Percentiles rank a stretch among this genome's conserved stretches.
phyloP scores from a whole-genome alignment of 2,113 vertebrate species.

The Gasterosteus nipponicus region DNA sequence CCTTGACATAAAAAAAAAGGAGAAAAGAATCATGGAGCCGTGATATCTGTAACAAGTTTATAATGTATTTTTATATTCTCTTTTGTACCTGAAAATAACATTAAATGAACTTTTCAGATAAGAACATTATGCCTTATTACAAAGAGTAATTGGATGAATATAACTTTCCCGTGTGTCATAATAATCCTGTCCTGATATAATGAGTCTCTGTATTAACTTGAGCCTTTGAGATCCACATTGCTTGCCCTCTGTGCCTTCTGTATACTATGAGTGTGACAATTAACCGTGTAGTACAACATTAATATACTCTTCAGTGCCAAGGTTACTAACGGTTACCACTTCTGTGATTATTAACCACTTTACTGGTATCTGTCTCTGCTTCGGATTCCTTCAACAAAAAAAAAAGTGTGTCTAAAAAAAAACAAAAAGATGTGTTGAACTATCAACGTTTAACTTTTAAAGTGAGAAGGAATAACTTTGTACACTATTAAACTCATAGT shows the following conservation, averaged over 20 bases:
- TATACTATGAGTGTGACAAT: slow-evolving; percentile 72
- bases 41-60: slow-evolving; percentile 99
- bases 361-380: slow-evolving; percentile 84
- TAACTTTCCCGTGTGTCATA: slow-evolving; percentile 35
- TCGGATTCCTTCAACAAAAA: slow-evolving; percentile 79
- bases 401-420: slow-evolving; percentile 74
- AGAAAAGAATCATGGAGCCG: slow-evolving; percentile 85
- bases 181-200: slow-evolving; percentile 59
- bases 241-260: slow-evolving; percentile 94
- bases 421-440: slow-evolving; percentile 80
- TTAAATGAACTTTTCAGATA: slow-evolving; percentile 95
- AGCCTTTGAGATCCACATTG: slow-evolving; percentile 85
- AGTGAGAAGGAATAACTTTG: slow-evolving; percentile 86
- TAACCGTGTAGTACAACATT: slow-evolving; percentile 87
- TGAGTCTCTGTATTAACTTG: slow-evolving; percentile 73
- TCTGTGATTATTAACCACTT: slow-evolving; percentile 95
- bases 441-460: slow-evolving; percentile 88
- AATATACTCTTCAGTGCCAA: slow-evolving; percentile 93
- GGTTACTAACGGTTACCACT: slow-evolving; percentile 93
- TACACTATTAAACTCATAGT: slow-evolving; percentile 87
- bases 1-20: slow-evolving; percentile 88
- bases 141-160: slow-evolving; percentile 56
- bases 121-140: slow-evolving; percentile 84
- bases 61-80: slow-evolving; percentile 99
- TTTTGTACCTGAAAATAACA: slow-evolving; percentile 99